Base-by-base conservation (phyloP, 1,140 invertebrate genomes). In the Frieseomelitta varia region DNA sequence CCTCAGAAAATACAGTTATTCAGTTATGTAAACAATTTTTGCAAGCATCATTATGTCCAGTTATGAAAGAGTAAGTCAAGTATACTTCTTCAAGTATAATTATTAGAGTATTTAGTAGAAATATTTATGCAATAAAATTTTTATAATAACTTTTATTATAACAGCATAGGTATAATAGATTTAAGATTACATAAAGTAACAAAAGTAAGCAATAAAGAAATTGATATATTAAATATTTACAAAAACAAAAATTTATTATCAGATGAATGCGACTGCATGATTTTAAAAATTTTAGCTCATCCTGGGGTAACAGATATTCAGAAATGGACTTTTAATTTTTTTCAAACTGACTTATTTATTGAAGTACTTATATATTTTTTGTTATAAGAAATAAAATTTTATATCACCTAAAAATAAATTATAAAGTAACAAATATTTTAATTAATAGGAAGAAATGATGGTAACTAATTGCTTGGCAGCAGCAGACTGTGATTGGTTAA, bases 401-500 rank as follows among this genome's bases (percentile, higher is more conserved):
- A 24, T 39, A 19, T 1, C 53, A 27, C 1, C n/a, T 8, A 24
- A 39, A 65, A 30, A 74, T 34, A 63, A 12, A 47, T n/a, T 65
- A 15, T 2, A 19, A 69, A 61, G 30, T 19, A 34, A 58, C 3
- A n/a, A 39, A 69, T 56, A 47, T 69, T 58, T 74, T 58, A 63
- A 39, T 73, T 85, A 73, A 10, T 17, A 86, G 81, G 47, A 88
- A 71, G 73, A 88, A 78, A 61, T 89, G 34, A 71, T 11, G 4
- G 55, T 88, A 51, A 88, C 88, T 30, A 79, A 91, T 84, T 90
- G 90, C 72, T 81, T 90, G 17, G 84, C 81, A 19, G 39, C 79
- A 17, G 87, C 87, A 27, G 90, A 91, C 15, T 56, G 27, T 34
- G 15, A 85, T 24, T 90, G 85, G 79, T 65, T 90, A 15, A 27